phyloP scores from a whole-genome alignment of 1,140 invertebrate species.

The Tetragnatha versicolor region DNA sequence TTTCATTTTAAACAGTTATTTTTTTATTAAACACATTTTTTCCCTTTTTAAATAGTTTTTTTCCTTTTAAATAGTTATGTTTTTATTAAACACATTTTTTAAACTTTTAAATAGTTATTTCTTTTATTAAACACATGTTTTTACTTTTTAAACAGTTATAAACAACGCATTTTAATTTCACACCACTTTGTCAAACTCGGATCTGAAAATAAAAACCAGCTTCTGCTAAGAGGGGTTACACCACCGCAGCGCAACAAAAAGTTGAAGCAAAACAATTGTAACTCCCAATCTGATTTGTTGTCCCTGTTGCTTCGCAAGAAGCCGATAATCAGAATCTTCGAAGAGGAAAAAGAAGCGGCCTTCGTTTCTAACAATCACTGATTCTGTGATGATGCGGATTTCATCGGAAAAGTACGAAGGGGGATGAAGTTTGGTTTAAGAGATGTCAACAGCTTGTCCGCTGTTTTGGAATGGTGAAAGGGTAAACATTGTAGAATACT shows the following conservation, averaged over 20 bases:
- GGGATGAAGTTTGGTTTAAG: neutral
- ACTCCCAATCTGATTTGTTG: constrained; percentile 27
- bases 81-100: too few relatives aligned
- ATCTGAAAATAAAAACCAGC: neutral
- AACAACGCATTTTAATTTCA: too few relatives aligned
- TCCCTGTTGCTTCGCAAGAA: constrained; percentile 37
- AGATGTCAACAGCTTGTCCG: constrained; percentile 18
- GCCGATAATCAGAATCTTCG: constrained; percentile 29
- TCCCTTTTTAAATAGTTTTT: too few relatives aligned
- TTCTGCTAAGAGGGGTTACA: neutral
- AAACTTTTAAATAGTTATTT: too few relatives aligned
- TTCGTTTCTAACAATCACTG: constrained; percentile 4
- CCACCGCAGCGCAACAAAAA: neutral
- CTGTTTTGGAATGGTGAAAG: constrained; percentile 19
- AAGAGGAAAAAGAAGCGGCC: neutral
- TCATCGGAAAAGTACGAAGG: neutral
- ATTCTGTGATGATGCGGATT: constrained; percentile 12
- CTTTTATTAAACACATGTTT: too few relatives aligned
- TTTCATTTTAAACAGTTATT: too few relatives aligned
- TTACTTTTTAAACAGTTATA: too few relatives aligned
- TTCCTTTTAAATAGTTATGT: too few relatives aligned
- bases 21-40: too few relatives aligned
- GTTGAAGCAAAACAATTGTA: constrained; percentile 9
- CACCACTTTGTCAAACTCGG: neutral
- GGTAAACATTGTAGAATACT: neutral